Base-by-base conservation (phyloP, 2,113 vertebrate species). In the Myrmecophaga tridactyla region DNA sequence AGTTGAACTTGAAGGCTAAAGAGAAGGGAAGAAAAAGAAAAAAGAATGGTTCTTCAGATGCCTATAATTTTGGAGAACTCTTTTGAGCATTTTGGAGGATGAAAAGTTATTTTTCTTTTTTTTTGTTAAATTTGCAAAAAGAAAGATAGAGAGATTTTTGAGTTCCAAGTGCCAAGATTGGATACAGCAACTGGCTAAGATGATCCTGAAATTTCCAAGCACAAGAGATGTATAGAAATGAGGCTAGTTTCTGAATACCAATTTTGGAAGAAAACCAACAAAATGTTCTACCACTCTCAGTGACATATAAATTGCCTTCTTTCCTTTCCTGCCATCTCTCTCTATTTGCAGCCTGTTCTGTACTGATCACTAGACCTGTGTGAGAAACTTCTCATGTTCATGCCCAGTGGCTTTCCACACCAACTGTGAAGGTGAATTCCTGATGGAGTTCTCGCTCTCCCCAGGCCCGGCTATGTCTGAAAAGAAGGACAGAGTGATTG, bases 131-230 rank as follows among this genome's bases (percentile, higher is more conserved):
- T 36, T 94, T 92, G 36, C 72, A 84, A 92, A 95, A 83, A 20
- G 21, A 62, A 90, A 94, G 17, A 75, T 94, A 70, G n/a, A 92
- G 56, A 86, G 20, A 53, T 67, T 95, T 92, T 73, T 73, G 63
- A 82, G 56, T 60, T 60, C 27, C 25, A 87, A 90, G 34, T 90
- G 62, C 58, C 81, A 51, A 94, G 70, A 92, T 80, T 78, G 67
- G 53, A 70, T 65, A 48, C 36, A 76, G 81, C 89, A 95, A 70
- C 89, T 95, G 76, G 41, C 62, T 87, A 80, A 36, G 72, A 95
- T 94, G 84, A 87, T 53, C 36, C 34, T 58, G 75, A 90, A 51
- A 94, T 95, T 94, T 90, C 76, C 43, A 76, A 92, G 60, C 72
- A 76, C 46, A 83, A 77, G 34, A 51, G 80, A 95, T n/a, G 67